These are phyloP conservation scores for Leucophenga maculata DNA, from an alignment of 2,888 invertebrate genomes.

Conservation along the genomic window DNA sequence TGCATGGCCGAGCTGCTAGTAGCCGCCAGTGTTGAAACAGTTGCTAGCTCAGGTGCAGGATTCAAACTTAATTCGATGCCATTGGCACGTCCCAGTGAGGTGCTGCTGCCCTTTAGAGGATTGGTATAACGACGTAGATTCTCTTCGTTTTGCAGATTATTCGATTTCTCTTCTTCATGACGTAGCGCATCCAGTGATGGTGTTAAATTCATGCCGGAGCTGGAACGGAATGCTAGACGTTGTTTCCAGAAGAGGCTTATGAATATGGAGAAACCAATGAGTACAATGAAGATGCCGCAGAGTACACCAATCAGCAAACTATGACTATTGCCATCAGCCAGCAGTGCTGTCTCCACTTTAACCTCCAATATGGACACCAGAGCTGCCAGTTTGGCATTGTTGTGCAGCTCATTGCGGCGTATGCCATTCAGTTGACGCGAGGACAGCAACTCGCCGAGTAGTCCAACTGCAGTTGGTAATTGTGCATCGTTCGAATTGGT, in stretches of 20 bases:
- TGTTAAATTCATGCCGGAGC: slow-evolving; percentile 74
- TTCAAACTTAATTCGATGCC: slow-evolving; percentile 73
- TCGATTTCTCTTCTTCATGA: slow-evolving; percentile 89
- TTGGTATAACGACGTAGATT: slow-evolving; percentile 88
- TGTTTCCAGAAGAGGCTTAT: slow-evolving; percentile 76
- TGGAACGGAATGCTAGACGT: slow-evolving; percentile 73
- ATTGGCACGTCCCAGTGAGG: slow-evolving; percentile 74
- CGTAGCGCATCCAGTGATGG: slow-evolving; percentile 77
- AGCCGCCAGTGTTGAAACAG: slow-evolving; percentile 69
- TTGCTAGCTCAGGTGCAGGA: slow-evolving; percentile 68
- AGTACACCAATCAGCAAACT: slow-evolving; percentile 72
- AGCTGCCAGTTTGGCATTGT: slow-evolving; percentile 75
- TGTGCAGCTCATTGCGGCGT: slow-evolving; percentile 71
- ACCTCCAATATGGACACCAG: slow-evolving; percentile 84
- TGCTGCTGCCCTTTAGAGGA: slow-evolving; percentile 79
- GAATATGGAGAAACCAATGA: slow-evolving; percentile 72
- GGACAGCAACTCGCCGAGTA: slow-evolving; percentile 78
- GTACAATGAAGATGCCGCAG: slow-evolving; percentile 71
- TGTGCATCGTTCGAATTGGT: slow-evolving; percentile 72
- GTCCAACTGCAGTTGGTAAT: slow-evolving; percentile 75
- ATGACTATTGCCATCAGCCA: slow-evolving; percentile 70
- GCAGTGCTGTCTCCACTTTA: slow-evolving; percentile 80
- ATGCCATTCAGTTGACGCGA: slow-evolving; percentile 73
- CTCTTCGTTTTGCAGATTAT: slow-evolving; percentile 92
- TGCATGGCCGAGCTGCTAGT: slow-evolving; percentile 69